phyloP scores from a whole-genome alignment of 2,888 invertebrate species.

The Listrodromus nycthemerus region DNA sequence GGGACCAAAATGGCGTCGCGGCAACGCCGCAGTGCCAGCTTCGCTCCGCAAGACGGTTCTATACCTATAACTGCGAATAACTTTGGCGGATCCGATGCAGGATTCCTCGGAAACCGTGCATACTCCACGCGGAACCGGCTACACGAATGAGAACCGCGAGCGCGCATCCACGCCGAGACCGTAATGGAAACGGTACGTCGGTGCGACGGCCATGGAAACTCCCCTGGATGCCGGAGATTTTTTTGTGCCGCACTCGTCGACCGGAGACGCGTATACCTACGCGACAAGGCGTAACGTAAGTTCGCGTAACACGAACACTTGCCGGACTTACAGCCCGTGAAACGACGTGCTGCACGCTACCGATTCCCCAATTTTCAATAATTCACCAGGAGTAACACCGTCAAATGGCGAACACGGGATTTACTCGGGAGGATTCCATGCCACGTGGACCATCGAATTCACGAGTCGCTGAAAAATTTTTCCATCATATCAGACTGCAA shows the following conservation, averaged over 20 bases:
- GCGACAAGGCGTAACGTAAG: neutral
- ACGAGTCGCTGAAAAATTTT: too few relatives aligned
- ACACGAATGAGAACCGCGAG: conserved; percentile 1
- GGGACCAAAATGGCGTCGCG: neutral
- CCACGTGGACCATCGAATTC: neutral
- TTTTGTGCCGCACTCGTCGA: neutral
- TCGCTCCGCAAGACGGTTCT: neutral
- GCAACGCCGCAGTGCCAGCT: neutral
- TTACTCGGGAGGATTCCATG: neutral
- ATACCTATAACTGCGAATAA: conserved; percentile 22
- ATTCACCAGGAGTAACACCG: neutral
- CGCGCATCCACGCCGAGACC: neutral
- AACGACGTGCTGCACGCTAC: neutral
- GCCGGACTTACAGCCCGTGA: neutral
- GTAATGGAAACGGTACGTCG: neutral
- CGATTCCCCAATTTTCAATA: neutral
- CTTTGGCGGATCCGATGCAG: conserved; percentile 11
- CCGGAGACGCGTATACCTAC: neutral
- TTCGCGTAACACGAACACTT: neutral
- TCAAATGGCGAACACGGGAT: neutral
- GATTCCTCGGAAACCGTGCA: conserved; percentile 22
- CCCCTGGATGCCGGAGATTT: neutral
- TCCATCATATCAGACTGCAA: too few relatives aligned
- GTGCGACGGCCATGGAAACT: neutral
- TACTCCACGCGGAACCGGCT: neutral